A percentile compares a stretch with the other conserved stretches of the same genome.
Conservation (phyloP, 2,113 vertebrate genomes). For the Labeo rohita region DNA sequence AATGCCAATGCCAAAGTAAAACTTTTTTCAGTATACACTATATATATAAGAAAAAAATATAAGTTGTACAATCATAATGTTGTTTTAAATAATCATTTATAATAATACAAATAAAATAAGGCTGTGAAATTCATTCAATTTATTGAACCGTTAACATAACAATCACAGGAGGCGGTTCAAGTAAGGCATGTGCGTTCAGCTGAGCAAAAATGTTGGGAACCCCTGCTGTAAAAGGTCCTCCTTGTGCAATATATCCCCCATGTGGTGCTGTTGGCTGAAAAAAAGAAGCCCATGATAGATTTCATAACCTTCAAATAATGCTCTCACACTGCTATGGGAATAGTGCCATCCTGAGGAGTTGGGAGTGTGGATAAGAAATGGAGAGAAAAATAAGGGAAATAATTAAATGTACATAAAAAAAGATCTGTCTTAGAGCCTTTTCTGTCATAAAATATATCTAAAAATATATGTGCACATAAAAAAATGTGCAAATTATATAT, state of each 20-base stretch:
- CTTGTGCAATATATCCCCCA: background rate
- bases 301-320: conserved; percentile 27
- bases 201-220: conserved; percentile 23
- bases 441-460: background rate
- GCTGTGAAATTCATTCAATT: background rate
- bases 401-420: background rate
- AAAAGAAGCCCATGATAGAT: conserved; percentile 20
- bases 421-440: background rate
- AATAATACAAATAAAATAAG: background rate
- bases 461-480: background rate
- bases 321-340: conserved; percentile 14
- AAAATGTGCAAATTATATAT: background rate
- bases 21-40: background rate
- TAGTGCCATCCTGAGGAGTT: background rate
- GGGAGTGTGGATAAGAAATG: background rate
- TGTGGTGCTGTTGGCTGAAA: conserved; percentile 26
- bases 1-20: background rate
- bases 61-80: background rate
- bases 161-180: background rate
- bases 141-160: background rate
- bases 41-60: no score
- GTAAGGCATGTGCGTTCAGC: background rate
- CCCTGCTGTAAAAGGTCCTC: conserved; percentile 5
- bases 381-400: background rate
- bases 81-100: background rate